Base-by-base conservation (phyloP, 2,797 vertebrate species). In the Enteromius mattozi region DNA sequence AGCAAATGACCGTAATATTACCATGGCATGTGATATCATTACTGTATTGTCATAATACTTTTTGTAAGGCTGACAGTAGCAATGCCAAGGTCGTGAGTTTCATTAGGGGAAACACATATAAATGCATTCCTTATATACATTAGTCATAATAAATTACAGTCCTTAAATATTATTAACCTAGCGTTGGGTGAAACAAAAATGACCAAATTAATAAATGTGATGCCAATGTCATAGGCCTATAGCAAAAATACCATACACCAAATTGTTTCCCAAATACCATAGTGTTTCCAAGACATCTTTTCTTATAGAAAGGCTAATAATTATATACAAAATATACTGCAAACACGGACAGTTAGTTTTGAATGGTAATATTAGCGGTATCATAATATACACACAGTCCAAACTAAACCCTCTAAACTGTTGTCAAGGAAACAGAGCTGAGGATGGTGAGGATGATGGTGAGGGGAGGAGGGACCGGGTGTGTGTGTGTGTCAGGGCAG, bases 371-470 rank as follows among this genome's bases (percentile, higher is more conserved):
- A 82, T 82, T 78, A 81, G 72, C 45, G 19, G 14, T 78, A 66
- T 87, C 82, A 78, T 24, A 51, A 69, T 10, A 78, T 21, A 24
- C 49, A 61, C 75, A 71, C 51, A 35, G 51, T 83, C 74, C 45
- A 51, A 86, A 86, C 74, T 54, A 81, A 72, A 42, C 54, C 49
- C 40, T 83, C 78, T 81, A 77, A 89, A 92, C 88, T 87, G 95
- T 95, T 94, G 93, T 92, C 94, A 95, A 86, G 94, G 95, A 91
- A 93, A 95, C 93, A 87, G 89, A 88, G 82, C 88, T 85, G 56
- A 87, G 87, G 82, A 81, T 35, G 77, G 79, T 30, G 59, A 84
- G 27, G 40, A 24, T 49, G 88, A 35, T 82, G 65, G 14, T n/a
- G 65, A 51, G 79, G 61, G 71, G 69, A 80, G 79, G 85, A 85